phyloP scores from a whole-genome alignment of 2,113 vertebrate species.

The Mionectes macconnelli region DNA sequence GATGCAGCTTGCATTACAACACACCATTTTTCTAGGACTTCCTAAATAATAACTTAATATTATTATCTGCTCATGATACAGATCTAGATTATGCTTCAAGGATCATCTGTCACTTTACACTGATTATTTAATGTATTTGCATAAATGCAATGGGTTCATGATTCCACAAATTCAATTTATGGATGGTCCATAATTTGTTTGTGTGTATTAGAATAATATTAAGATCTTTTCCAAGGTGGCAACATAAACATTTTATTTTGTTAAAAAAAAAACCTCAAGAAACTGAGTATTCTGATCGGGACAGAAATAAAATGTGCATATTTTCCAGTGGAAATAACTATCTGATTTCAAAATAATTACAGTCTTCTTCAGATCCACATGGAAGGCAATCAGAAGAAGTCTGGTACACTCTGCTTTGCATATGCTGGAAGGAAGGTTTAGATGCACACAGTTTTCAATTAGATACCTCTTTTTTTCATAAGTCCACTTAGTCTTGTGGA shows the following conservation, averaged over 20 bases:
- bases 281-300: background rate
- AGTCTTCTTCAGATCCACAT: background rate
- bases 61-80: constrained; percentile 13
- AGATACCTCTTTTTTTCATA: background rate
- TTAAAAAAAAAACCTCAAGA: background rate
- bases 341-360: background rate
- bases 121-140: background rate
- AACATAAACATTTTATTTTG: background rate
- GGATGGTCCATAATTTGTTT: background rate
- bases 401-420: background rate
- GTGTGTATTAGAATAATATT: background rate
- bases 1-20: background rate
- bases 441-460: background rate
- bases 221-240: background rate
- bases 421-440: background rate
- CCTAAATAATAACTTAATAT: constrained; percentile 36
- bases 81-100: constrained; percentile 1
- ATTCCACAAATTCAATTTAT: background rate
- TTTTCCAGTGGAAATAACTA: background rate
- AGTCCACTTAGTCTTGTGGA: background rate
- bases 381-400: background rate
- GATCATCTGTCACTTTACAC: constrained; percentile 32
- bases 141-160: background rate
- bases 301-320: background rate
- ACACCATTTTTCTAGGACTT: background rate